A percentile compares a stretch with the other conserved stretches of the same genome.
Conservation (phyloP, 1,140 invertebrate genomes). For the Monomorium pharaonis region DNA sequence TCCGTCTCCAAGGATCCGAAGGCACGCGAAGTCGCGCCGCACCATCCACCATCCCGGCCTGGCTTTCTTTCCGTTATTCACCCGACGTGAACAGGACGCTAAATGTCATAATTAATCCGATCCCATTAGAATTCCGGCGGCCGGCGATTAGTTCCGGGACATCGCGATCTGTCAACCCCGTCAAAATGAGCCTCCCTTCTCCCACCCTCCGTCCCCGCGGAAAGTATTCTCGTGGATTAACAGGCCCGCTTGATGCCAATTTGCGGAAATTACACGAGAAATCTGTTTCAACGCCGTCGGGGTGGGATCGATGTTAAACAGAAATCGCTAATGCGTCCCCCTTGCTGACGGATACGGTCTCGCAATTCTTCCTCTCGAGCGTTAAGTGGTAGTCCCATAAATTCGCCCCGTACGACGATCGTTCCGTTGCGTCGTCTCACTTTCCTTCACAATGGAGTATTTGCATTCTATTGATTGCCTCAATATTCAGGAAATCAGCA, state of each 20-base stretch:
- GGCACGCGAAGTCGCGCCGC: background rate
- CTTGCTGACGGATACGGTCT: background rate
- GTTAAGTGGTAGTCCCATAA: conserved; percentile 15
- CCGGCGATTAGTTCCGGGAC: conserved; percentile 21
- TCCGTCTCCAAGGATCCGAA: conserved; percentile 13
- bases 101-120: conserved; percentile 50
- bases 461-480: conserved; percentile 53
- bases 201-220: too few relatives aligned
- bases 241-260: conserved; percentile 29
- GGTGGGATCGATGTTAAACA: conserved; percentile 36
- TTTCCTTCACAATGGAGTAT: conserved; percentile 28
- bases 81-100: conserved; percentile 41
- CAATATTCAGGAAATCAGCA: conserved; percentile 56
- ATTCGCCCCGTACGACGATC: background rate
- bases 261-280: conserved; percentile 36
- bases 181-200: background rate
- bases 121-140: conserved; percentile 15
- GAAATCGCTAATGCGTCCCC: conserved; percentile 41
- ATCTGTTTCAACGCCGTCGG: background rate
- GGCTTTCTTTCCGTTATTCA: conserved; percentile 29
- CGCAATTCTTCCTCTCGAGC: conserved; percentile 34
- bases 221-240: conserved; percentile 34
- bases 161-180: conserved; percentile 19
- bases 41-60: background rate
- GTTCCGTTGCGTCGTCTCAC: conserved; percentile 9